These are phyloP conservation scores for Silurus glanis DNA, from an alignment of 2,113 vertebrate species.

Conservation along the genomic window DNA sequence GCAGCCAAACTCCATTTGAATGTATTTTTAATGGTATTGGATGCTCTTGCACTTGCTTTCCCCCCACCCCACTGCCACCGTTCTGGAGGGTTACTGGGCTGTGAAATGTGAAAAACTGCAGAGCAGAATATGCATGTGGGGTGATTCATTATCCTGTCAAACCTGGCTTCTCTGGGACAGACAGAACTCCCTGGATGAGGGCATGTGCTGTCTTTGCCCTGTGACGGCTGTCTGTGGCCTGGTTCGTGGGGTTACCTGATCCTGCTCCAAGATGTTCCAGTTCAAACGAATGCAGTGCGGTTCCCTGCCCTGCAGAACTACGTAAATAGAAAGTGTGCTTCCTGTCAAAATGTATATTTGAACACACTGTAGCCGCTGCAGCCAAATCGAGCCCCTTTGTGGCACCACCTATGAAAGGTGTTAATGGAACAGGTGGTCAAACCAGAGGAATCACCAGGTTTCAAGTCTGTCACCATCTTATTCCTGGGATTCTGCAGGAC, in stretches of 20 bases:
- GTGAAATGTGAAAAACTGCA: constrained; percentile 75
- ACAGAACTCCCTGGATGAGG: constrained; percentile 44
- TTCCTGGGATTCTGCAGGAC: constrained; percentile 22
- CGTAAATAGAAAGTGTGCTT: background rate
- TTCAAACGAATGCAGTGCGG: constrained; percentile 27
- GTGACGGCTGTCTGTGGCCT: constrained; percentile 28
- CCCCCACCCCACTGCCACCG: constrained; percentile 29
- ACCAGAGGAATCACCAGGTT: constrained; percentile 26
- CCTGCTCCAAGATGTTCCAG: constrained; percentile 32
- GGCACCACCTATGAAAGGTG: constrained; percentile 30
- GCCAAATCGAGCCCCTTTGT: constrained; percentile 16
- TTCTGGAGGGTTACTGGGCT: constrained; percentile 65
- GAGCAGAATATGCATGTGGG: constrained; percentile 60
- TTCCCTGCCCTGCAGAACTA: constrained; percentile 5
- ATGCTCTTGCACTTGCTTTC: constrained; percentile 6
- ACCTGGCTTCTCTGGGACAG: constrained; percentile 61
- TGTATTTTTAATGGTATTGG: constrained; percentile 49
- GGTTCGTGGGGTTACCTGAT: constrained; percentile 22
- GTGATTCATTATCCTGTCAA: constrained; percentile 77
- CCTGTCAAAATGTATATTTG: background rate
- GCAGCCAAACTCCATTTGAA: constrained; percentile 29
- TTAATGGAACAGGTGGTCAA: constrained; percentile 44
- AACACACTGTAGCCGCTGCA: background rate
- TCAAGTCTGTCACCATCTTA: constrained; percentile 12
- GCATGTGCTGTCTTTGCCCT: constrained; percentile 3